Conservation (phyloP, 2,888 invertebrate species). For the Eumerus sabulonum region DNA sequence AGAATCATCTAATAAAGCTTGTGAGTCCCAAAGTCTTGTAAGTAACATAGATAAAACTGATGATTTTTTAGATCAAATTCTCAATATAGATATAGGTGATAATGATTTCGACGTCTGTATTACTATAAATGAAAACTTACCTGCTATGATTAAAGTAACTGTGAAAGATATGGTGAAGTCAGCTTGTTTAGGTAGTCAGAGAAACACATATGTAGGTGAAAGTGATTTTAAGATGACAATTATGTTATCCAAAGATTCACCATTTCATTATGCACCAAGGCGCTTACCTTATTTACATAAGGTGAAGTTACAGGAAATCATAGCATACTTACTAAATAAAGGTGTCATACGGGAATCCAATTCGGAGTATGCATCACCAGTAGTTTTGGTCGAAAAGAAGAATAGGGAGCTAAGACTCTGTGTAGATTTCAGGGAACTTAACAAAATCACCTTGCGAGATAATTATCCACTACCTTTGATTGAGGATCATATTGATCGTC, state of each 20-base stretch:
- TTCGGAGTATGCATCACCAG: conserved; percentile 57
- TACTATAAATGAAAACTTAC: too few relatives aligned
- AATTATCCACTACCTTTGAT: conserved; percentile 61
- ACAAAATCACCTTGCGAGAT: conserved; percentile 44
- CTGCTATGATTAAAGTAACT: background rate
- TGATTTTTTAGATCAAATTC: too few relatives aligned
- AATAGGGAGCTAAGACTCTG: conserved; percentile 42
- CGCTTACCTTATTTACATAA: conserved; percentile 42
- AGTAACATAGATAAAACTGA: too few relatives aligned
- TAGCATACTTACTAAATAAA: conserved; percentile 23
- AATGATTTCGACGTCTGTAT: too few relatives aligned
- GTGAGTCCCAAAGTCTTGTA: too few relatives aligned
- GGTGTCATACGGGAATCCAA: conserved; percentile 28
- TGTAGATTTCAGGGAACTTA: conserved; percentile 58
- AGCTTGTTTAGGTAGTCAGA: conserved; percentile 1
- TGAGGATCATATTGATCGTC: conserved; percentile 51
- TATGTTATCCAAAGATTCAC: background rate
- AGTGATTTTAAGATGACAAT: background rate
- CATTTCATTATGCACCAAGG: conserved; percentile 3
- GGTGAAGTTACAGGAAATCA: conserved; percentile 41
- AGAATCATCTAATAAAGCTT: too few relatives aligned
- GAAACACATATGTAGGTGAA: too few relatives aligned
- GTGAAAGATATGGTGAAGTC: background rate
- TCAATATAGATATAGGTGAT: too few relatives aligned
- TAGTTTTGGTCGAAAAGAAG: conserved; percentile 62